These are phyloP conservation scores for Rhynchonycteris naso DNA, from an alignment of 2,797 vertebrate species.

Conservation along the genomic window DNA sequence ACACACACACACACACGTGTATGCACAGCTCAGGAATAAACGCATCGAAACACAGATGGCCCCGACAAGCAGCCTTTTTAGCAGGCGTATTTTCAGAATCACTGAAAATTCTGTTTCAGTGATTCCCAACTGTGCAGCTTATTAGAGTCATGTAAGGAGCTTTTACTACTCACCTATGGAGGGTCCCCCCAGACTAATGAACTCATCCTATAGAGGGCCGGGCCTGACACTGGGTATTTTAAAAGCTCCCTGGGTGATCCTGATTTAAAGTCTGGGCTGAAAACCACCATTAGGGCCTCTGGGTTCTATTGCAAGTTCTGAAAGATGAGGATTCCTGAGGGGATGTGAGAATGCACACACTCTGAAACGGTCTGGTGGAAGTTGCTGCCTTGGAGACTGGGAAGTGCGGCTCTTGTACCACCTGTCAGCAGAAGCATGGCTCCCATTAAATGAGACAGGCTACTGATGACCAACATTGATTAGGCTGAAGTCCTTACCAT, in stretches of 20 bases:
- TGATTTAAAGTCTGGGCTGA: background rate
- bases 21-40: background rate
- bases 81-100: no score
- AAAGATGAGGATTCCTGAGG: background rate
- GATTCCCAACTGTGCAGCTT: background rate
- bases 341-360: fast-evolving
- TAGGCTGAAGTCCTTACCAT: fast-evolving
- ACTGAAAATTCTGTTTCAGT: background rate
- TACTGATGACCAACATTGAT: fast-evolving
- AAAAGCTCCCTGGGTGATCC: background rate
- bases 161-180: background rate
- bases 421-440: background rate
- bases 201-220: background rate
- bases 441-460: background rate
- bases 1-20: background rate
- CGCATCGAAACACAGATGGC: no score
- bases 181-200: background rate
- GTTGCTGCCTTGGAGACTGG: background rate
- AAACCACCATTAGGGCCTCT: background rate
- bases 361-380: background rate
- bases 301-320: background rate
- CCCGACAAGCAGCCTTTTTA: background rate
- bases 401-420: fast-evolving
- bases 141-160: background rate
- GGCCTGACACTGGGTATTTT: background rate